Conservation (phyloP, 2,797 vertebrate species). For the Tamandua tetradactyla region DNA sequence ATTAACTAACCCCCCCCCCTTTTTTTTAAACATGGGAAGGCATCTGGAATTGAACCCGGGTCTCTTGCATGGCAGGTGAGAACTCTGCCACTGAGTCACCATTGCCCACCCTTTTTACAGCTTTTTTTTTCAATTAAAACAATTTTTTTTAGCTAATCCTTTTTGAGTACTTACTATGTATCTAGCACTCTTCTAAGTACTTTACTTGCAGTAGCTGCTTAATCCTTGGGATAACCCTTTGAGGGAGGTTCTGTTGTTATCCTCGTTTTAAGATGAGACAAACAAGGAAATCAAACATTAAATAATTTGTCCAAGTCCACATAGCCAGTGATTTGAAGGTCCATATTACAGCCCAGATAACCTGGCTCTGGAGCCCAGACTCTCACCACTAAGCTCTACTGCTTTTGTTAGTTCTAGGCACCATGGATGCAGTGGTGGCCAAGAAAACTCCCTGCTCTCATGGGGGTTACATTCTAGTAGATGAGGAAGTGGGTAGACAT, state of each 20-base stretch:
- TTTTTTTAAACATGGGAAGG: no score
- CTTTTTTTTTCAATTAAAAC: no score
- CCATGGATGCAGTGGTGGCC: neutral
- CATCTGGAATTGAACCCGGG: no score
- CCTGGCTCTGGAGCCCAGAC: neutral
- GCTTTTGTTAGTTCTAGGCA: neutral
- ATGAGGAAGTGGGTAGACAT: neutral
- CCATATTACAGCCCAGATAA: neutral
- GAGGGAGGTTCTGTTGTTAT: neutral
- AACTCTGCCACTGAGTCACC: no score
- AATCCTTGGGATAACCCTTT: neutral
- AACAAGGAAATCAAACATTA: neutral
- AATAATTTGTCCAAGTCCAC: neutral
- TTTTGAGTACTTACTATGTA: neutral
- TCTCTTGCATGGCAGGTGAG: no score
- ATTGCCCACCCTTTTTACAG: no score
- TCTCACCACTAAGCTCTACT: neutral
- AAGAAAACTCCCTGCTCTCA: neutral
- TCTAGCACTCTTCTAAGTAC: neutral
- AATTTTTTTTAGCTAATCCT: neutral
- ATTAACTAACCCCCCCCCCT: neutral
- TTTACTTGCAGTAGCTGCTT: neutral
- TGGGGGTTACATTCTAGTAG: neutral
- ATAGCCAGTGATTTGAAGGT: neutral
- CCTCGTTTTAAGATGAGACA: neutral